Evolutionary conservation across 2,113 vertebrate genomes (phyloP), one percentile per base, ranked within the genome.

Genomic region (Pandion haliaetus): DNA sequence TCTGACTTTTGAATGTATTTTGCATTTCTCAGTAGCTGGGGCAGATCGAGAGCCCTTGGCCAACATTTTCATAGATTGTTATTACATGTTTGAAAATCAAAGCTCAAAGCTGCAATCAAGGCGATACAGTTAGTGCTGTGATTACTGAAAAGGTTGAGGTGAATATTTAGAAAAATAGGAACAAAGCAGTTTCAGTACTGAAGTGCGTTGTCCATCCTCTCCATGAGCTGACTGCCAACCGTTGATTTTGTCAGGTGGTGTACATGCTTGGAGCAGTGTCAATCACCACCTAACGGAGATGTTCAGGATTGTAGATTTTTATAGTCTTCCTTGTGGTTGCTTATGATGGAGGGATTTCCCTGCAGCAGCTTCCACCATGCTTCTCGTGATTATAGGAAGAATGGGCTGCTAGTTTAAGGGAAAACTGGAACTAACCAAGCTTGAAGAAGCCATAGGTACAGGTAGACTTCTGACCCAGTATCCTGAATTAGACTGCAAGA

Each of bases 51-150:
- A 89, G 49, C 81, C 45, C 79, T 90, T 32, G 76, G 40, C 78
- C 47, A 45, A 1, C 20, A 6, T 38, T 74, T 86, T 88, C 4
- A 1, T 47, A 74, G 89, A 55, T 96, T 65, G 13, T 90, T 92
- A 76, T 89, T 93, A 54, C 16, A 1, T 77, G 23, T 90, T 96
- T 94, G 86, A 47, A 97, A 97, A 94, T 89, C 89, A 95, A 85
- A 97, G 82, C 73, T 97, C 88, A 94, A 81, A 82, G 84, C 73
- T 95, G 21, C 94, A 91, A 57, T 79, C 93, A 85, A 86, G 73
- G 71, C 57, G 74, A 34, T 76, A n/a, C 72, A 57, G 78, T 80
- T 69, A 91, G 47, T 76, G 93, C 83, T 92, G 88, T 95, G 71
- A 88, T 97, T 92, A 65, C 86, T 63, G 77, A 66, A 63, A 76